Percentiles rank a stretch among this genome's conserved stretches.
Evolutionary conservation across 35 echinoderm and acorn worm species (phyloP).

Genomic region (Lytechinus pictus): DNA sequence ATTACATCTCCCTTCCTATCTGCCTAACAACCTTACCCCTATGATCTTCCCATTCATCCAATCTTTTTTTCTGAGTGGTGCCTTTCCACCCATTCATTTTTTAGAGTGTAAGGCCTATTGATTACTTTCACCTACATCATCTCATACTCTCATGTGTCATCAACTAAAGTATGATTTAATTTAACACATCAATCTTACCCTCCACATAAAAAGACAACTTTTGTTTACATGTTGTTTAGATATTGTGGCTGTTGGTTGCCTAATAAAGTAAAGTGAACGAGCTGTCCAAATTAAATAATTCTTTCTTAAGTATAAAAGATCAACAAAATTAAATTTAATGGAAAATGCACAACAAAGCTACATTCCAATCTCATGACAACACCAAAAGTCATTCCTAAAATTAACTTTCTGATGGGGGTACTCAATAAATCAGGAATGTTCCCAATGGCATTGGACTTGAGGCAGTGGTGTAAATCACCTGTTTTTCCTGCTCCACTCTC

Average conservation of each 20-base stretch:
- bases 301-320: no score
- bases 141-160: not conserved
- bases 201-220: not conserved
- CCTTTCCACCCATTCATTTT: not conserved
- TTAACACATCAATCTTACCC: not conserved
- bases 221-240: not conserved
- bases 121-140: not conserved
- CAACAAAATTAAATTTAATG: not conserved
- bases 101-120: not conserved
- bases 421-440: not conserved
- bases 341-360: not conserved
- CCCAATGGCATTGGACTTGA: not conserved
- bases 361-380: not conserved
- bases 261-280: not conserved
- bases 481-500: slow-evolving; percentile 99
- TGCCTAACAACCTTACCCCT: no score
- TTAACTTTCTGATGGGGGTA: not conserved
- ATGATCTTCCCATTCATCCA: not conserved
- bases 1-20: not conserved
- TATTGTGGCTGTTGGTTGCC: not conserved
- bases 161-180: not conserved
- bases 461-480: slow-evolving; percentile 59
- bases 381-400: not conserved
- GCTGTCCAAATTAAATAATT: no score
- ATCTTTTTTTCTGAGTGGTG: not conserved